Evolutionary conservation across 1,140 invertebrate species (phyloP).

Genomic region (Atta colombica): DNA sequence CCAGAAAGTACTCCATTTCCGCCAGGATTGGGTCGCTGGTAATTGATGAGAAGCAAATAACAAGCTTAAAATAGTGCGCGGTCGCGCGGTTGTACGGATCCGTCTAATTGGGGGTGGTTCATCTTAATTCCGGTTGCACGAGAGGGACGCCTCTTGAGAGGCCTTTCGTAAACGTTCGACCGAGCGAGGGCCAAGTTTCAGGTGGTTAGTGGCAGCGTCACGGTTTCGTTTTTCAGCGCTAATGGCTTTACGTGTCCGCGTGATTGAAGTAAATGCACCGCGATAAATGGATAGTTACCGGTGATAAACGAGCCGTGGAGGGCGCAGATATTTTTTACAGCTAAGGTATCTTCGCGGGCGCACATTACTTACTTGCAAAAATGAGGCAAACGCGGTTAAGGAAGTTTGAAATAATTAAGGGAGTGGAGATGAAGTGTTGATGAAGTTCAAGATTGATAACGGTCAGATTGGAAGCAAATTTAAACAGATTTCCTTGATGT

Average conservation of each 20-base stretch:
- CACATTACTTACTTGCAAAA: constrained; percentile 58
- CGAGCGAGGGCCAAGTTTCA: constrained; percentile 42
- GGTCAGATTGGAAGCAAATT: constrained; percentile 30
- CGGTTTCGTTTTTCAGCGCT: constrained; percentile 57
- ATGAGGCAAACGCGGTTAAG: constrained; percentile 50
- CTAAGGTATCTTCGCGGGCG: constrained; percentile 47
- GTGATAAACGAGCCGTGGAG: constrained; percentile 62
- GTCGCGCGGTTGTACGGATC: not conserved
- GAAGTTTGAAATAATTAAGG: constrained; percentile 61
- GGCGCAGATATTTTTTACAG: constrained; percentile 61
- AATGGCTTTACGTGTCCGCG: constrained; percentile 62
- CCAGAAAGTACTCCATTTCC: constrained; percentile 29
- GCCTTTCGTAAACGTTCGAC: constrained; percentile 49
- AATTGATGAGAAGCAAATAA: constrained; percentile 65
- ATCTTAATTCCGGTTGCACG: constrained; percentile 46
- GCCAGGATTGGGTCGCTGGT: constrained; percentile 8
- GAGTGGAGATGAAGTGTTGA: constrained; percentile 58
- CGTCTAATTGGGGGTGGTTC: constrained; percentile 41
- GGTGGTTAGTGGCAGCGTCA: constrained; percentile 41
- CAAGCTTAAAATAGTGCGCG: constrained; percentile 56
- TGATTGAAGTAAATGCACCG: constrained; percentile 65
- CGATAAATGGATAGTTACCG: constrained; percentile 63
- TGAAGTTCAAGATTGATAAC: constrained; percentile 60
- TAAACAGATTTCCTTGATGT: constrained; percentile 37
- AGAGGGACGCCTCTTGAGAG: not conserved